A percentile compares a stretch with the other conserved stretches of the same genome.
Evolutionary conservation across 2,888 invertebrate species (phyloP).

Genomic region (Ochropleura plecta): DNA sequence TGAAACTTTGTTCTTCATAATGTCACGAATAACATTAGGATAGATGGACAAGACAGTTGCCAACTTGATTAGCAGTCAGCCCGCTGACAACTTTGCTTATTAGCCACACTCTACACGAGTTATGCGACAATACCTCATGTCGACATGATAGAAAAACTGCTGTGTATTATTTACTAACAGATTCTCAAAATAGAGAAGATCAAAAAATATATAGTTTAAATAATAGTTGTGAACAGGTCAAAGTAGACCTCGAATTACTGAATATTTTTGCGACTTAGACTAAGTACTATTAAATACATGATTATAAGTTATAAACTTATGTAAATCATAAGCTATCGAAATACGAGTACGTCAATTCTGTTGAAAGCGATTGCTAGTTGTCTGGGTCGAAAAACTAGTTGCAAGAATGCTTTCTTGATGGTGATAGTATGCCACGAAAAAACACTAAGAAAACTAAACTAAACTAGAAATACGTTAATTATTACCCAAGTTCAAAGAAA

Average conservation of each 20-base stretch:
- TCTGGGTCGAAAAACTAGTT: background rate
- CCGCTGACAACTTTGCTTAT: conserved; percentile 29
- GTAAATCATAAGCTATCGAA: background rate
- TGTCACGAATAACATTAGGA: background rate
- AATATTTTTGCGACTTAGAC: background rate
- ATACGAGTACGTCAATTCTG: background rate
- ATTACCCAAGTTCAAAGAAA: background rate
- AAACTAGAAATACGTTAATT: background rate
- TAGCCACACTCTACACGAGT: conserved; percentile 19
- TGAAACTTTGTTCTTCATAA: background rate
- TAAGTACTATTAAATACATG: no score
- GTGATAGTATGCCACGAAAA: background rate
- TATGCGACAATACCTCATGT: conserved; percentile 22
- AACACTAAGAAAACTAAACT: no score
- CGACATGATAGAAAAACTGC: conserved; percentile 6
- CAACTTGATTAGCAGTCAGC: conserved; percentile 36
- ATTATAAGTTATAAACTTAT: no score
- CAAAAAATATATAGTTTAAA: background rate
- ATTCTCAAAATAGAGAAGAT: conserved; percentile 1
- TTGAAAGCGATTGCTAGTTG: background rate
- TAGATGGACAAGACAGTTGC: conserved; percentile 15
- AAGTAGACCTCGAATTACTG: background rate
- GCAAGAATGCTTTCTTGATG: background rate
- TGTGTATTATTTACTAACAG: conserved; percentile 1
- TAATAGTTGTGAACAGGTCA: background rate